Conservation (phyloP, 2,888 invertebrate species). For the Torymus texanus region DNA sequence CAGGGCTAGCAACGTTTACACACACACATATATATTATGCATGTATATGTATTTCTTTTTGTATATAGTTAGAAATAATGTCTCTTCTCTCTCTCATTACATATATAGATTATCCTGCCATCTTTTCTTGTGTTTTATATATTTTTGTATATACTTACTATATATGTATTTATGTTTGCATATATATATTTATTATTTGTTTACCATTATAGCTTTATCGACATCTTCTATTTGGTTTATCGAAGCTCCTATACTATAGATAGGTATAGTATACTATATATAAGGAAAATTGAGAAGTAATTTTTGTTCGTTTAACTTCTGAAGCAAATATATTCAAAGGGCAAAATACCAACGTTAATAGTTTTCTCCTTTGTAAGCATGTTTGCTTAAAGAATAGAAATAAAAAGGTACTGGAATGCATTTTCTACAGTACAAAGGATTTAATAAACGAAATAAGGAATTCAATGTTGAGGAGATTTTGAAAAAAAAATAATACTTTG, state of each 20-base stretch:
- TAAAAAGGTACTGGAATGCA: too few relatives aligned
- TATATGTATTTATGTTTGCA: constrained; percentile 16
- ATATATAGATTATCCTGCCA: constrained; percentile 28
- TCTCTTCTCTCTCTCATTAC: constrained; percentile 43
- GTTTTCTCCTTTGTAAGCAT: neutral
- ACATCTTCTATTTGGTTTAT: neutral
- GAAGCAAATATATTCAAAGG: neutral
- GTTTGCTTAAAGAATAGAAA: too few relatives aligned
- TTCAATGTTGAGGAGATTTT: too few relatives aligned
- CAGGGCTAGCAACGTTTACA: constrained; percentile 15
- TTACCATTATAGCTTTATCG: constrained; percentile 20
- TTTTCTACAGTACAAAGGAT: too few relatives aligned
- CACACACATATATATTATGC: too few relatives aligned
- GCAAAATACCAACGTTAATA: constrained; percentile 14
- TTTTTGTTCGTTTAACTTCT: neutral
- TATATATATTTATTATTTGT: constrained; percentile 22
- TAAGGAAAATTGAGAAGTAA: constrained; percentile 8
- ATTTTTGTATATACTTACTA: constrained; percentile 8
- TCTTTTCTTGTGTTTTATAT: constrained; percentile 15
- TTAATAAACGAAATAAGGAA: too few relatives aligned
- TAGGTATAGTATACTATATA: neutral
- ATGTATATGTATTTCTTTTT: constrained; percentile 16
- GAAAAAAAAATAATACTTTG: neutral
- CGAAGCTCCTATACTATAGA: neutral
- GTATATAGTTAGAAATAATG: constrained; percentile 33